Base-by-base conservation (phyloP, 1,140 invertebrate species). In the Parapsyche elsis region DNA sequence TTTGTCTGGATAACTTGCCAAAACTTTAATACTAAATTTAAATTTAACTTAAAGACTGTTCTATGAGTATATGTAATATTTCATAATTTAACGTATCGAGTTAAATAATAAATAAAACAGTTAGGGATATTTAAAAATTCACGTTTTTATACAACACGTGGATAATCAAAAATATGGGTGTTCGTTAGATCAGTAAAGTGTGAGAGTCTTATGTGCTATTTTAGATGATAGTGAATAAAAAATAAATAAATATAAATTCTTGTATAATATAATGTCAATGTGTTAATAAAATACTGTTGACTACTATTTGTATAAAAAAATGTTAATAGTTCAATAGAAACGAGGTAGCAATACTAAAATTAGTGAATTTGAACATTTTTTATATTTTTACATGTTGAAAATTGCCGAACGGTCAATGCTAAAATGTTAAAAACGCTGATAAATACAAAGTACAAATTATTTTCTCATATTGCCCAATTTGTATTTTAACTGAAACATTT, bases 271-370 rank as follows among this genome's bases (percentile, higher is more conserved):
- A 38, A 78, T 64, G 46, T 77, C 61, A 74, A 80, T 80, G 79
- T 83, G 46, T 79, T 73, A 75, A 38, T 75, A 12, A 16, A 38
- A 38, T 38, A 74, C 71, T 80, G 74, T 82, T 81, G 64, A 70
- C 26, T 21, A 45, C 19, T 64, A 64, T 64, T 45, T 71, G 61
- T 78, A 71, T 71, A 53, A 79, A 71, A n/a, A 24, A 79, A 73
- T 80, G 77, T 81, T 79, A 79, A 81, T 79, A 78, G 81, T 81
- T 49, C 21, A 73, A 73, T 73, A 49, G 16, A 76, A 83, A 77
- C 77, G 57, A 80, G 38, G 49, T 83, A 83, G 80, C 82, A 83
- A 83, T 83, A 83, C 78, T 81, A 83, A 79, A 80, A 77, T 79
- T 77, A 83, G 73, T 77, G 81, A 77, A 81, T 78, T 71, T 78